These are phyloP conservation scores for Cerceris rybyensis DNA, from an alignment of 2,888 invertebrate species.

Conservation along the genomic window DNA sequence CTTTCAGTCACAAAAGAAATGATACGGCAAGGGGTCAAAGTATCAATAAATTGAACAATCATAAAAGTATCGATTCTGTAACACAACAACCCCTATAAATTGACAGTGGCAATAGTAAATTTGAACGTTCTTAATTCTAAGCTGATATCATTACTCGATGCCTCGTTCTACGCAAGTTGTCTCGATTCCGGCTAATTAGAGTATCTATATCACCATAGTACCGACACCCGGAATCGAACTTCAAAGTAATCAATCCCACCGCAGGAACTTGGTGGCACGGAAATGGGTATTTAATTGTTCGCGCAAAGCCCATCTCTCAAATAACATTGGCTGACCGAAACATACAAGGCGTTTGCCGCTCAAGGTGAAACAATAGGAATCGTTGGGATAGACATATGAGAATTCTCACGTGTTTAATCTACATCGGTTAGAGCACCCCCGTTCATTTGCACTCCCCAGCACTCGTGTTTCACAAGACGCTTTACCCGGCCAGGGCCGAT, in stretches of 20 bases:
- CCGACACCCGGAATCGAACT: not conserved
- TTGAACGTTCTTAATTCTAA: too few relatives aligned
- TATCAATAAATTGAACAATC: too few relatives aligned
- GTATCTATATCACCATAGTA: constrained; percentile 22
- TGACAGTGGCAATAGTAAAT: not conserved
- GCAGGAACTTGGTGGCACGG: constrained; percentile 18
- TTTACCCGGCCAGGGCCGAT: not conserved
- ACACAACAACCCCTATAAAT: too few relatives aligned
- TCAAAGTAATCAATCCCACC: constrained; percentile 17
- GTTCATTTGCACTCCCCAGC: constrained; percentile 38
- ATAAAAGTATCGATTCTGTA: too few relatives aligned
- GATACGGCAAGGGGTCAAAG: too few relatives aligned
- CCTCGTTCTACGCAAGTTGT: not conserved
- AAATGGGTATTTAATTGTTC: constrained; percentile 34
- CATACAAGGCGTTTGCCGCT: constrained; percentile 32
- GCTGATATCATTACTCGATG: not conserved
- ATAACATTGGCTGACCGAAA: constrained; percentile 30
- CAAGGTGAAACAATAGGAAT: constrained; percentile 29
- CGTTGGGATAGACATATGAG: constrained; percentile 11
- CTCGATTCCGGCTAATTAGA: constrained; percentile 20
- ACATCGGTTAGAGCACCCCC: constrained; percentile 25
- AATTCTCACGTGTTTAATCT: constrained; percentile 47
- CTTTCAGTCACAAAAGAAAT: too few relatives aligned
- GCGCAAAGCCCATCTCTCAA: not conserved
- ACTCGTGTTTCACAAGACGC: constrained; percentile 25